Evolutionary conservation across 2,113 vertebrate species (phyloP), one percentile per base, ranked within the genome.

Genomic region (Potamarius usumacintae): DNA sequence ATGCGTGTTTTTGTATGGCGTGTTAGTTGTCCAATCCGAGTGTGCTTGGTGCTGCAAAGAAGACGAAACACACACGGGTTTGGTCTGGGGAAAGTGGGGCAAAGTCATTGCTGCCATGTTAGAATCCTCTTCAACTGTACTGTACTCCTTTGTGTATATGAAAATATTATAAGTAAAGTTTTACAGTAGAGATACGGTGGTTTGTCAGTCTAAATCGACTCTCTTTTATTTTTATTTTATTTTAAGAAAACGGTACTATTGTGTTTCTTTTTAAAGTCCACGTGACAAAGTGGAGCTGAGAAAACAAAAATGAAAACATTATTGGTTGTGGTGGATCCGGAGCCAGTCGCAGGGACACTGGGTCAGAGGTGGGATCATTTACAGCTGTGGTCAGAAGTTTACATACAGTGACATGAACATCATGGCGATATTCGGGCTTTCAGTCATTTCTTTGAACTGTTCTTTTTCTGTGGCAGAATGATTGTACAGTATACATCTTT

Each of bases 81-180:
- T 71, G 83, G 87, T 86, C 84, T 90, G 86, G 89, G 72, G 65
- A 86, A 82, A 88, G 85, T 74, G 82, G 84, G 85, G 72, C 85
- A 88, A 85, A 78, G 71, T 84, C 17, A 12, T 65, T 90, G 90
- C 89, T 92, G 90, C 88, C 90, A 88, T 93, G 86, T 90, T 90
- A 90, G 88, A 91, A 88, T 86, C 86, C 86, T 89, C 89, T 86
- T 85, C 85, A 91, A 91, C 96, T 96, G 96, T 97, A 97, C 96
- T 97, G 96, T 97, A 97, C 96, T 96, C 96, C 95, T 96, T 96
- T 96, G 96, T 97, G 96, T 94, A 97, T 96, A 96, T 96, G 94
- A 94, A 86, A 93, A 94, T 97, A 97, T 96, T 97, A 96, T 97
- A 96, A 96, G 96, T 96, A 96, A 96, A 97, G 95, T 97, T 96